Evolutionary conservation across 1,140 invertebrate species (phyloP), one percentile per base, ranked within the genome.

Genomic region (Pemphigus obesinymphae): DNA sequence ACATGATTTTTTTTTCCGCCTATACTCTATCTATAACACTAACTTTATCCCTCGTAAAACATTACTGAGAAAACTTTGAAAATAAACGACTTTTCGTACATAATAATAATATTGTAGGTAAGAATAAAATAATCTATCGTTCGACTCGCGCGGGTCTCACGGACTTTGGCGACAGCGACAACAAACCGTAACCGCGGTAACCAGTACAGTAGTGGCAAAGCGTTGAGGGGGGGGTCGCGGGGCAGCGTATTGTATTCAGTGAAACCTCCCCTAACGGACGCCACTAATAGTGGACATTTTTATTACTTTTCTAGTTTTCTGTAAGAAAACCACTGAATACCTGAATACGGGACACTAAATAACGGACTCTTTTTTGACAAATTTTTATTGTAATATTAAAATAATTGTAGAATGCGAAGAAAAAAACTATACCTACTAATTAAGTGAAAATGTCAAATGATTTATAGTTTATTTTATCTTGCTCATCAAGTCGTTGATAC

Each of bases 161-260:
- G 70, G 15, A 26, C 23, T 17, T 13, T 23, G 37, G 7, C 23
- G 53, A 43, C 26, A 13, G 34, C 37, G 55, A 63, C 55, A 80
- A 80, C 76, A 80, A 80, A 80, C 50, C 26, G 76, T 80, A 80
- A 80, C 76, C 37, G 23, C 6, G 37, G 55, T n/a, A 63, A 80
- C 76, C 50, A 31, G 53, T 3, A 5, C 34, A 13, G 11, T 34
- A 1, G 37, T 15, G 37, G n/a, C n/a, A n/a, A n/a, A n/a, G n/a
- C n/a, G n/a, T n/a, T n/a, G 37, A 3, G 13, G n/a, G n/a, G n/a
- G 17, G 15, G 23, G 29, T 6, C 29, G 31, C 11, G 63, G 37
- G 23, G 23, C 34, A 34, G 20, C 20, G 4, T 66, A 11, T n/a
- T 66, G 37, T 45, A 5, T 40, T 40, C 10, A 40, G 4, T 40